Evolutionary conservation across 2,888 invertebrate species (phyloP).

Genomic region (Ptilodon capucinus): DNA sequence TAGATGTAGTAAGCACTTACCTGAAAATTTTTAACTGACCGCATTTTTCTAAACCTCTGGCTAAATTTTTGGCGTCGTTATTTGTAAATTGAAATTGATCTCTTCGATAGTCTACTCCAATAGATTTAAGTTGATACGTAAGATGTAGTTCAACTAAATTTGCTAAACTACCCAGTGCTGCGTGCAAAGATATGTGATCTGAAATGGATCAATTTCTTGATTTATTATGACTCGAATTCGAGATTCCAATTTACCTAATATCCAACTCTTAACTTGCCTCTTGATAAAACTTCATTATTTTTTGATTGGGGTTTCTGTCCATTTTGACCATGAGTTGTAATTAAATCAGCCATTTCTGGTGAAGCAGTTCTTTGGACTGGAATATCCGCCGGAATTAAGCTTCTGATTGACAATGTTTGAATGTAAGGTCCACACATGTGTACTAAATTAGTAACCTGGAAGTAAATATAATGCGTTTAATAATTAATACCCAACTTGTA

Average conservation of each 20-base stretch:
- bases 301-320: slow-evolving; percentile 41
- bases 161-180: slow-evolving; percentile 69
- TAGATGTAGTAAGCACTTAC: too few relatives aligned
- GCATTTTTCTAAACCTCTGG: slow-evolving; percentile 71
- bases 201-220: slow-evolving; percentile 27
- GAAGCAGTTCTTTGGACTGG: slow-evolving; percentile 67
- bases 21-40: slow-evolving; percentile 57
- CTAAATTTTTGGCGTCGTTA: slow-evolving; percentile 71
- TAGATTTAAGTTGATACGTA: slow-evolving; percentile 63
- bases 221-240: neutral
- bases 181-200: slow-evolving; percentile 79
- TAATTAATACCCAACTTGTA: too few relatives aligned
- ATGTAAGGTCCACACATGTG: slow-evolving; percentile 73
- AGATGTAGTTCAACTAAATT: slow-evolving; percentile 71
- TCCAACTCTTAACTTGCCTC: slow-evolving; percentile 45
- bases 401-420: slow-evolving; percentile 62
- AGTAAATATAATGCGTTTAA: slow-evolving; percentile 8
- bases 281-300: slow-evolving; percentile 45
- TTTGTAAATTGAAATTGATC: slow-evolving; percentile 79
- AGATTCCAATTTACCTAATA: neutral
- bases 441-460: slow-evolving; percentile 64
- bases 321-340: slow-evolving; percentile 59
- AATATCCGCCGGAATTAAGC: slow-evolving; percentile 69
- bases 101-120: slow-evolving; percentile 65
- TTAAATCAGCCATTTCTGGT: slow-evolving; percentile 71